Evolutionary conservation across 2,888 invertebrate genomes (phyloP), one percentile per base, ranked within the genome.

Genomic region (Notocelia uddmanniana): DNA sequence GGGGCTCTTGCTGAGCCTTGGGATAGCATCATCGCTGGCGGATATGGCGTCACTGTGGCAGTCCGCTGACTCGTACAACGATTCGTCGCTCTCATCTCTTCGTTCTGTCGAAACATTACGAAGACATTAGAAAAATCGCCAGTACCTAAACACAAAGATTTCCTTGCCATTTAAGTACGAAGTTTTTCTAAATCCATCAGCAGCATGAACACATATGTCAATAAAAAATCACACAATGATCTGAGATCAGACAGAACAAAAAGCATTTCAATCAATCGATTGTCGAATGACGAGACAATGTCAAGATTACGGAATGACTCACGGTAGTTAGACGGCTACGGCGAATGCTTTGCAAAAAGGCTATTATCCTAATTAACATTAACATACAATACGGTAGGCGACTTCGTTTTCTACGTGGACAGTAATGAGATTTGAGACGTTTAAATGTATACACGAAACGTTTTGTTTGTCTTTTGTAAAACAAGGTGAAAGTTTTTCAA

Each of bases 31-130:
- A 68, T 93, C 93, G 71, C 93, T 93, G 21, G 91, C 92, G 1
- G 92, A 92, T 73, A 93, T 90, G 10, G 87, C 86, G 74, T 94
- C 93, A 74, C 92, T 92, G 77, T 93, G 92, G 45, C 93, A 89
- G 73, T 93, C 93, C 5, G 93, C 93, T 21, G 93, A 93, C 78
- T 93, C 93, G 83, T 93, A 93, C 54, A 93, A 79, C 11, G 93
- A 93, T 76, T 93, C 93, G 79, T 93, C 93, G 81, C 93, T 93
- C 81, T 92, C 93, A 80, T 92, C 93, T 74, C 93, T 85, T 69
- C 93, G 84, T 72, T 93, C 93, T 93, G 90, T 85, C 79, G 77
- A 77, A 85, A 80, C 74, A 78, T 68, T 71, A 19, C 18, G 63
- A 76, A 74, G 73, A 66, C 62, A 60, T 82, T 76, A 78, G 73